A percentile compares a stretch with the other conserved stretches of the same genome.
These are phyloP conservation scores for Rhipidura dahli DNA, from an alignment of 2,113 vertebrate species.

Conservation along the genomic window DNA sequence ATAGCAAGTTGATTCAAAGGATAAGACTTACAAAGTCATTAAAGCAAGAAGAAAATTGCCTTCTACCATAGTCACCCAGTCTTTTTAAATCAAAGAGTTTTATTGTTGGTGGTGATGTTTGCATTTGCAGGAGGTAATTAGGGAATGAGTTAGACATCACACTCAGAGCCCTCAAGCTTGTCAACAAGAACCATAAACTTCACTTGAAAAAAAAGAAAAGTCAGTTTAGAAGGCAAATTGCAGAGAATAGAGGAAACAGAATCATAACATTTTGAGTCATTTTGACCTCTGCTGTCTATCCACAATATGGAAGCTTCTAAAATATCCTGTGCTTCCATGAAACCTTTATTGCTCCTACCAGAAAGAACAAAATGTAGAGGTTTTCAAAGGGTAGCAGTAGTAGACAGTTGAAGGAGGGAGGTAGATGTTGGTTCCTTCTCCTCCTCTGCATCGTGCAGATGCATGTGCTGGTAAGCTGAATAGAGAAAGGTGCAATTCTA, in stretches of 20 bases:
- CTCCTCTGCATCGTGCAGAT: neutral
- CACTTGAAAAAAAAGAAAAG: neutral
- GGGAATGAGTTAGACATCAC: neutral
- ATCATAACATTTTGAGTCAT: neutral
- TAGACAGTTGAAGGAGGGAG: neutral
- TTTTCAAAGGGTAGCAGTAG: neutral
- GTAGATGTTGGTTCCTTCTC: neutral
- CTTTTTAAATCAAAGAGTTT: slow-evolving; percentile 64
- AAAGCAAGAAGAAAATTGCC: slow-evolving; percentile 66
- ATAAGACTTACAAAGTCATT: slow-evolving; percentile 62
- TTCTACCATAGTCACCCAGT: slow-evolving; percentile 40
- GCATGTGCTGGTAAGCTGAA: neutral
- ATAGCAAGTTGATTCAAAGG: slow-evolving; percentile 67
- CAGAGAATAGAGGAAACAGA: neutral
- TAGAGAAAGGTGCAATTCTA: neutral
- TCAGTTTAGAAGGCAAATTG: neutral
- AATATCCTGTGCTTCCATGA: neutral
- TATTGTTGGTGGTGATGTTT: slow-evolving; percentile 57
- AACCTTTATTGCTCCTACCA: neutral
- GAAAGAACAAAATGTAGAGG: neutral
- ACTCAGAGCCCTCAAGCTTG: slow-evolving; percentile 23
- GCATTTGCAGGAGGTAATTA: slow-evolving; percentile 60
- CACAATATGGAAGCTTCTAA: neutral
- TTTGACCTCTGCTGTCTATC: neutral
- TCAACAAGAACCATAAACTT: slow-evolving; percentile 27